Evolutionary conservation across 1,140 invertebrate species (phyloP).

Genomic region (Leptestheria dahalacensis): DNA sequence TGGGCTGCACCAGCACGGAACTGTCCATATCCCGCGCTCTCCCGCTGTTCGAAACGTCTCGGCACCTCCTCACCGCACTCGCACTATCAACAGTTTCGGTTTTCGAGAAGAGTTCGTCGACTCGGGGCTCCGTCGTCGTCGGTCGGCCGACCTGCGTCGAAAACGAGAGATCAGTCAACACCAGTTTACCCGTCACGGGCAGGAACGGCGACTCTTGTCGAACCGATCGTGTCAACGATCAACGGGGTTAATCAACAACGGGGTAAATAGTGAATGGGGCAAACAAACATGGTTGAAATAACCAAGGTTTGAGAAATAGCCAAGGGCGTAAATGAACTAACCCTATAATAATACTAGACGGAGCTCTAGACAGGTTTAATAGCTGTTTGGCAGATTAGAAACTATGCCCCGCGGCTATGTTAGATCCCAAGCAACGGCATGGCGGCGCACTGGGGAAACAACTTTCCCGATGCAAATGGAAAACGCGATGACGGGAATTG

Average conservation of each 20-base stretch:
- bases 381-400: neutral
- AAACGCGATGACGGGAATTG: neutral
- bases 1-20: slow-evolving; percentile 25
- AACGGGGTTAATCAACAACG: too few species aligned
- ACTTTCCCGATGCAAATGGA: neutral
- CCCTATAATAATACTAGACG: neutral
- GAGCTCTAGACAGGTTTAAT: neutral
- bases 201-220: too few species aligned
- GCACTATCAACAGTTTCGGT: too few species aligned
- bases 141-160: too few species aligned
- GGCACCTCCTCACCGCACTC: neutral
- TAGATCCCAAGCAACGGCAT: neutral
- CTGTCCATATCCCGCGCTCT: slow-evolving; percentile 23
- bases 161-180: too few species aligned
- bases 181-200: too few species aligned
- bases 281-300: neutral
- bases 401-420: neutral
- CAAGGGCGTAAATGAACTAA: neutral
- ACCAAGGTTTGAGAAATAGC: neutral
- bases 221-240: too few species aligned
- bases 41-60: neutral
- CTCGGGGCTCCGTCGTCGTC: too few species aligned
- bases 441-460: neutral
- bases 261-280: too few species aligned
- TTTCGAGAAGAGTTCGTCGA: too few species aligned